A percentile compares a stretch with the other conserved stretches of the same genome.
Evolutionary conservation across 2,797 vertebrate genomes (phyloP).

Genomic region (Geotrypetes seraphini): DNA sequence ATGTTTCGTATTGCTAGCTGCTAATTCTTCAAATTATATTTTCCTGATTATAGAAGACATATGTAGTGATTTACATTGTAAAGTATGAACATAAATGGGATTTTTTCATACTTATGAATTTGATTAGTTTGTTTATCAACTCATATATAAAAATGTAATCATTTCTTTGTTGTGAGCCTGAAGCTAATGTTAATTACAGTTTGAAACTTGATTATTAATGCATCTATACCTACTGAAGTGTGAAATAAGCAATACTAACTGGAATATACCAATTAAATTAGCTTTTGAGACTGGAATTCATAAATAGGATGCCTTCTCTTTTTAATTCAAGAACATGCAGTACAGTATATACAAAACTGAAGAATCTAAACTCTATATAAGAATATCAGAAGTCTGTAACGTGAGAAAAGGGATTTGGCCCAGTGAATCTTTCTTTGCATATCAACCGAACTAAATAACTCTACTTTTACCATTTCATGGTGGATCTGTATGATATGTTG

Average conservation of each 20-base stretch:
- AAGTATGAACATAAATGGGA: slow-evolving; percentile 19
- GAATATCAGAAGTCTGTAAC: too few species aligned
- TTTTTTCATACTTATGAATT: slow-evolving; percentile 30
- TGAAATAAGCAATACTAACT: slow-evolving; percentile 70
- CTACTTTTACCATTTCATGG: too few species aligned
- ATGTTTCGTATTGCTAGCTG: slow-evolving; percentile 54
- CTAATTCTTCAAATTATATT: slow-evolving; percentile 52
- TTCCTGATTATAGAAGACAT: slow-evolving; percentile 9
- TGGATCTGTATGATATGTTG: too few species aligned
- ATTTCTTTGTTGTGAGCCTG: slow-evolving; percentile 53
- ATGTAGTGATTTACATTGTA: slow-evolving; percentile 31
- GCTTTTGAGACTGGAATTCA: slow-evolving; percentile 46
- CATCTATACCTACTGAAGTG: slow-evolving; percentile 57
- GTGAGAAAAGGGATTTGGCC: too few species aligned
- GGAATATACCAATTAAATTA: slow-evolving; percentile 61
- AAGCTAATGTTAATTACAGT: slow-evolving; percentile 60
- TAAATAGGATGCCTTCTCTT: slow-evolving; percentile 27
- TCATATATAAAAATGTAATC: slow-evolving; percentile 55
- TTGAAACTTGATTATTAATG: slow-evolving; percentile 64
- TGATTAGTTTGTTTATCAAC: slow-evolving; percentile 53
- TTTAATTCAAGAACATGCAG: slow-evolving; percentile 19
- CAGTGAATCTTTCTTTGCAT: too few species aligned
- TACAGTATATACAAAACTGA: slow-evolving; percentile 6
- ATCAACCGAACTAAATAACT: too few species aligned
- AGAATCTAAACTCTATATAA: slow-evolving; percentile 17